Conservation (phyloP, 2,113 vertebrate genomes). For the Sphaerodactylus townsendi region DNA sequence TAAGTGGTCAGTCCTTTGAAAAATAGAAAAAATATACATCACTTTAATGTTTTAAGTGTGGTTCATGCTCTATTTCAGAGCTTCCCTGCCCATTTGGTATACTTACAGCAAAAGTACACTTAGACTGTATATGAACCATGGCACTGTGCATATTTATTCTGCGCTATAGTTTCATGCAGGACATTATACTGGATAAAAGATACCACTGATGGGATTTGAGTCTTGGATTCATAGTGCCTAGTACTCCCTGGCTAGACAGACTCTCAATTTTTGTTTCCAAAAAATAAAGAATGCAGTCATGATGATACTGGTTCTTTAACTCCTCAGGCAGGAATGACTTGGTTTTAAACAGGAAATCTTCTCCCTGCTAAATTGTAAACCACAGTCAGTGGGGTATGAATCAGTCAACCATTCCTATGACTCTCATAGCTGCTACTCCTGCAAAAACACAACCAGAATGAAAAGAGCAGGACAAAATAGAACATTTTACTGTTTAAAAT, state of each 20-base stretch:
- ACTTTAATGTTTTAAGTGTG: neutral
- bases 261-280: neutral
- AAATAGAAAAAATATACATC: neutral
- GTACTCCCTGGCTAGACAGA: neutral
- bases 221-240: neutral
- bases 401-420: neutral
- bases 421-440: neutral
- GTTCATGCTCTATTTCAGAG: neutral
- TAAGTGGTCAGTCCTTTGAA: neutral
- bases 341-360: neutral
- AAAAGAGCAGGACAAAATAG: fast-evolving
- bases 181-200: neutral
- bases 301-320: constrained; percentile 4
- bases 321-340: neutral
- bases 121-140: neutral
- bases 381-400: neutral
- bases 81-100: neutral
- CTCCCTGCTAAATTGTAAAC: neutral
- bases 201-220: neutral
- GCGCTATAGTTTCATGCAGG: neutral
- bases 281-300: constrained; percentile 1
- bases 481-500: neutral
- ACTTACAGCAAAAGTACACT: neutral
- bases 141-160: neutral
- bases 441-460: neutral